Evolutionary conservation across 2,888 invertebrate genomes (phyloP).

Genomic region (Apodemia zela): DNA sequence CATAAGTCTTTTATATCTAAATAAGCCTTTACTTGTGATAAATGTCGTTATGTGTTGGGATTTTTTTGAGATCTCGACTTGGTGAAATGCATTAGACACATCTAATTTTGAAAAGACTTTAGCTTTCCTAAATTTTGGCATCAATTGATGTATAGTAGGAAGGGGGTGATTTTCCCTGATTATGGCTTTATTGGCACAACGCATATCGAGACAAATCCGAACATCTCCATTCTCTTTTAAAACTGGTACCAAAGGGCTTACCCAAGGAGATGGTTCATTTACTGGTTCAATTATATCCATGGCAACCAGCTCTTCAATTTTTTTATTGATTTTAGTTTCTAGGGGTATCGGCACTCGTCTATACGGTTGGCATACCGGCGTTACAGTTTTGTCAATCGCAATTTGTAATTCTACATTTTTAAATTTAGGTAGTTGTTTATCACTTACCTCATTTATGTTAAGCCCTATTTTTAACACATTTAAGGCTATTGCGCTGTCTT

Average conservation of each 20-base stretch:
- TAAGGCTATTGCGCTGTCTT: constrained; percentile 6
- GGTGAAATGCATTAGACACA: constrained; percentile 28
- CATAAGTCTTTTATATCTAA: constrained; percentile 48
- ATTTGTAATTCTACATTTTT: neutral
- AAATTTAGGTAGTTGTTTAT: constrained; percentile 1
- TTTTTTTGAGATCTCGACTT: constrained; percentile 16
- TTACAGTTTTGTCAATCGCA: neutral
- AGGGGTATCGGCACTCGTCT: constrained; percentile 32
- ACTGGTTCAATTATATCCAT: constrained; percentile 35
- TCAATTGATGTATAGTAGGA: constrained; percentile 19
- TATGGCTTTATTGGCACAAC: constrained; percentile 16
- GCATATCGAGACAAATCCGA: constrained; percentile 26
- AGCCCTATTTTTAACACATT: constrained; percentile 15
- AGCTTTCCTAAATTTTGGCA: constrained; percentile 34
- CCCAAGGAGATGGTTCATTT: constrained; percentile 27
- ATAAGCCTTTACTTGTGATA: constrained; percentile 43
- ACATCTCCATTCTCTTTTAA: constrained; percentile 34
- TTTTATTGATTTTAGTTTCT: constrained; percentile 26
- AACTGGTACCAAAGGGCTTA: constrained; percentile 33
- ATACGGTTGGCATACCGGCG: constrained; percentile 23
- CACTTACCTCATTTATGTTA: neutral
- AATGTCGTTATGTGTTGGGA: constrained; percentile 34
- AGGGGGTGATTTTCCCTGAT: constrained; percentile 22
- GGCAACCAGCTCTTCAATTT: constrained; percentile 25
- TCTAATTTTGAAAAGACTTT: constrained; percentile 31